Evolutionary conservation across 2,888 invertebrate genomes (phyloP).

Genomic region (Erebia aethiops): DNA sequence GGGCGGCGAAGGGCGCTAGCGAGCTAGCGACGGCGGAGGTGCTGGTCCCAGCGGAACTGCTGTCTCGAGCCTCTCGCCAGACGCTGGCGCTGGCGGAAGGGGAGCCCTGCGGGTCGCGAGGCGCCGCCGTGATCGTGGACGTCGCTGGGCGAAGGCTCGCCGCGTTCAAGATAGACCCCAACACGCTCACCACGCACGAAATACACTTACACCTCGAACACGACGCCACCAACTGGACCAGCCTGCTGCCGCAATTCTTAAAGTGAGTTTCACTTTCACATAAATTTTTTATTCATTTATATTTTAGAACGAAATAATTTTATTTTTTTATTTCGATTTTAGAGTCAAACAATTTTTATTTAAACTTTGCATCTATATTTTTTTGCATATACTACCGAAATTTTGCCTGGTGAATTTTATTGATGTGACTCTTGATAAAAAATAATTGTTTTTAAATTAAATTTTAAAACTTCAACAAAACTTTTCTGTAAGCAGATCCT

Average conservation of each 20-base stretch:
- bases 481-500: background rate
- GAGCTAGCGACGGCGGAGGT: constrained; percentile 93
- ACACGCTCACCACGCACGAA: constrained; percentile 95
- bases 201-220: constrained; percentile 94
- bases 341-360: background rate
- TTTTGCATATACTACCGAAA: background rate
- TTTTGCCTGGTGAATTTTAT: background rate
- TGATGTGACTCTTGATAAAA: background rate
- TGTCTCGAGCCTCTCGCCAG: constrained; percentile 90
- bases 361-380: background rate
- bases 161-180: constrained; percentile 92
- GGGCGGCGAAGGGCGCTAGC: constrained; percentile 90
- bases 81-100: constrained; percentile 92
- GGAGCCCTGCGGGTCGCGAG: constrained; percentile 94
- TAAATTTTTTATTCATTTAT: background rate
- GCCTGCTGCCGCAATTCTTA: constrained; percentile 93
- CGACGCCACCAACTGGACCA: constrained; percentile 93
- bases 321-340: background rate
- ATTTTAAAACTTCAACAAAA: background rate
- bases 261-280: constrained; percentile 86
- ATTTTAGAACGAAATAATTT: background rate
- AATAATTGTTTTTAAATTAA: background rate
- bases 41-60: constrained; percentile 91
- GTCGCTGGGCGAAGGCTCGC: constrained; percentile 91
- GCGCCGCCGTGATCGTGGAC: constrained; percentile 92